These are phyloP conservation scores for Caenorhabditis elegans DNA, from an alignment of 1,140 invertebrate species.

Conservation along the genomic window DNA sequence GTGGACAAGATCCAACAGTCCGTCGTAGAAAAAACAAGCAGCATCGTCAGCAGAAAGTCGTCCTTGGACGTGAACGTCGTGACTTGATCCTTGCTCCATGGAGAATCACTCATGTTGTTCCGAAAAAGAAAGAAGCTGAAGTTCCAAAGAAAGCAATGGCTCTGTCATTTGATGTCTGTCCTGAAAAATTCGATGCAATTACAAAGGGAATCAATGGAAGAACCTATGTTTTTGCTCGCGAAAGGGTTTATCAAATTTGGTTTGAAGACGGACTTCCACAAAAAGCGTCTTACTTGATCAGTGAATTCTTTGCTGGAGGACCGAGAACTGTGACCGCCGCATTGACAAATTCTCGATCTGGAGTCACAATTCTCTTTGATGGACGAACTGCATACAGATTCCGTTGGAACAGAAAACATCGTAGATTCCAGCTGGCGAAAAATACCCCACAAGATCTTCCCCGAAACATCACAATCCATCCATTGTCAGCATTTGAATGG, in stretches of 20 bases:
- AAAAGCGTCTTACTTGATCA: constrained; percentile 48
- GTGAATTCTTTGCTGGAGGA: constrained; percentile 45
- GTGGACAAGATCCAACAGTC: neutral
- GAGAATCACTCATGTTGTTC: constrained; percentile 30
- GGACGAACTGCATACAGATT: constrained; percentile 40
- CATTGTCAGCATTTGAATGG: constrained; percentile 44
- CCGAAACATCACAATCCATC: constrained; percentile 44
- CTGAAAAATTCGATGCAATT: constrained; percentile 44
- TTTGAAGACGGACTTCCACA: constrained; percentile 44
- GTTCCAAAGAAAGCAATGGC: constrained; percentile 33
- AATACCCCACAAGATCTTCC: constrained; percentile 49
- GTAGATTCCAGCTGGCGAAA: constrained; percentile 43
- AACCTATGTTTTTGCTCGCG: constrained; percentile 46
- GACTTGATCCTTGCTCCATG: constrained; percentile 37
- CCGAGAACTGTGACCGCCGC: constrained; percentile 48
- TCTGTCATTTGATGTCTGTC: constrained; percentile 35
- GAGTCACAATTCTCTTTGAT: constrained; percentile 41
- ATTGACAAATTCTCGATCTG: constrained; percentile 46
- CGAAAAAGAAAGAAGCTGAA: neutral
- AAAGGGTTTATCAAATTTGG: constrained; percentile 47
- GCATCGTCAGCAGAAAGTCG: constrained; percentile 12
- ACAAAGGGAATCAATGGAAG: constrained; percentile 47
- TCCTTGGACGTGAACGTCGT: neutral
- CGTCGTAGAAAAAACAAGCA: neutral
- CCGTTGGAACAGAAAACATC: constrained; percentile 49